These are phyloP conservation scores for Dipodomys merriami DNA, from an alignment of 2,113 vertebrate species.

Conservation along the genomic window DNA sequence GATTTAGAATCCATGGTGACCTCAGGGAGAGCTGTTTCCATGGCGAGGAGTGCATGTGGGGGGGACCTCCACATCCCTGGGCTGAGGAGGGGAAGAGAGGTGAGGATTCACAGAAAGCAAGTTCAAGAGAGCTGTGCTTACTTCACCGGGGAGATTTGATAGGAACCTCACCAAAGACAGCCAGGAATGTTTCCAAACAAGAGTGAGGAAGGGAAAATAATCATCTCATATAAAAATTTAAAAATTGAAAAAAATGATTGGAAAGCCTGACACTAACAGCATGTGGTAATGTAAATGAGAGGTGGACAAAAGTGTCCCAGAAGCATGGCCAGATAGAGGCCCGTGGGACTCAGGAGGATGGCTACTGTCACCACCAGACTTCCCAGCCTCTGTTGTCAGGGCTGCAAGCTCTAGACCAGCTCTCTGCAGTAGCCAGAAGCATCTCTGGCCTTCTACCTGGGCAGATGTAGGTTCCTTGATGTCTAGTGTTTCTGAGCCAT, in stretches of 20 bases:
- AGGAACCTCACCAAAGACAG: not conserved
- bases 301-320: not conserved
- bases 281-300: not conserved
- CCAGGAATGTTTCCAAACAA: conserved; percentile 33
- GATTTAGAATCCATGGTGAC: conserved; percentile 22
- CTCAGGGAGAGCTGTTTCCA: not conserved
- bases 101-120: not conserved
- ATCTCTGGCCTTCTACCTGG: not conserved
- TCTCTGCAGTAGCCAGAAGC: too few species aligned
- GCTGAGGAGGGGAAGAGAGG: not conserved
- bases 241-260: not conserved
- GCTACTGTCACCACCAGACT: not conserved
- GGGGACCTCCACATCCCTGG: not conserved
- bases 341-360: not conserved
- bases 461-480: too few species aligned
- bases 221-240: not conserved
- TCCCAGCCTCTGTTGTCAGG: not conserved
- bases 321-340: not conserved
- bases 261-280: not conserved
- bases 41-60: conserved; percentile 1
- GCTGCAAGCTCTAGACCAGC: not conserved
- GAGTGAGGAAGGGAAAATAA: not conserved
- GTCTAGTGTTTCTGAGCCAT: not conserved
- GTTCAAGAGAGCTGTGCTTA: not conserved
- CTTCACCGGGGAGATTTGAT: not conserved